phyloP scores from a whole-genome alignment of 2,113 vertebrate genomes.

The Archilochus colubris region DNA sequence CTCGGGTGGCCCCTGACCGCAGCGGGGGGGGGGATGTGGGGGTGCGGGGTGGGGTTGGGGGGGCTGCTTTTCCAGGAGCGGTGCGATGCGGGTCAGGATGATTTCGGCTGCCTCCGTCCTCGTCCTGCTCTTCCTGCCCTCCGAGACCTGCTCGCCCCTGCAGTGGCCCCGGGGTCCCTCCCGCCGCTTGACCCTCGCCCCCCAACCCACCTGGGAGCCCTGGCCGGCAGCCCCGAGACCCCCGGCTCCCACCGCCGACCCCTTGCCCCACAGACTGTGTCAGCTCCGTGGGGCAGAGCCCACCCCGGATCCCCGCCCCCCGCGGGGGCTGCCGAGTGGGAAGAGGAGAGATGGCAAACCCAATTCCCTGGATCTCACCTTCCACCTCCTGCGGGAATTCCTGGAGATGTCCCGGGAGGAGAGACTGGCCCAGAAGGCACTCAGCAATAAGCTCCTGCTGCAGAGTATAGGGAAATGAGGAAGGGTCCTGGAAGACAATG shows the following conservation, averaged over 20 bases:
- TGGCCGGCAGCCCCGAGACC: background rate
- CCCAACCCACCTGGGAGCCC: background rate
- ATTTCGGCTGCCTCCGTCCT: constrained; percentile 37
- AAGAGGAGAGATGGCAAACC: constrained; percentile 57
- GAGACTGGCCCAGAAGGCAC: constrained; percentile 71
- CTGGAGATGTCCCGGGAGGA: constrained; percentile 74
- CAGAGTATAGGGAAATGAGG: constrained; percentile 73
- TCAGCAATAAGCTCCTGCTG: constrained; percentile 72
- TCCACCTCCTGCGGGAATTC: constrained; percentile 72
- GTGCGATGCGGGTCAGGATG: constrained; percentile 28
- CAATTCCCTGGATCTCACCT: constrained; percentile 74
- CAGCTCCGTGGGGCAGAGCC: background rate
- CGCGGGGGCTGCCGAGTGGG: background rate
- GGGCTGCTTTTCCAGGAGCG: background rate
- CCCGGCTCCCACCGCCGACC: background rate
- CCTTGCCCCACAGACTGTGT: background rate
- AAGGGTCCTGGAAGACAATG: background rate
- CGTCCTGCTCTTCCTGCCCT: constrained; percentile 60
- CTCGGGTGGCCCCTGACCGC: background rate
- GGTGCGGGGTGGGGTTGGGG: background rate
- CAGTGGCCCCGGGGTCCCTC: background rate
- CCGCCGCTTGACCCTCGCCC: background rate
- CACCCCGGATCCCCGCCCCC: background rate
- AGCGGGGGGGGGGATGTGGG: background rate
- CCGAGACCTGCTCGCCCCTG: constrained; percentile 47